Conservation (phyloP, 2,113 vertebrate species). For the Cygnus atratus region DNA sequence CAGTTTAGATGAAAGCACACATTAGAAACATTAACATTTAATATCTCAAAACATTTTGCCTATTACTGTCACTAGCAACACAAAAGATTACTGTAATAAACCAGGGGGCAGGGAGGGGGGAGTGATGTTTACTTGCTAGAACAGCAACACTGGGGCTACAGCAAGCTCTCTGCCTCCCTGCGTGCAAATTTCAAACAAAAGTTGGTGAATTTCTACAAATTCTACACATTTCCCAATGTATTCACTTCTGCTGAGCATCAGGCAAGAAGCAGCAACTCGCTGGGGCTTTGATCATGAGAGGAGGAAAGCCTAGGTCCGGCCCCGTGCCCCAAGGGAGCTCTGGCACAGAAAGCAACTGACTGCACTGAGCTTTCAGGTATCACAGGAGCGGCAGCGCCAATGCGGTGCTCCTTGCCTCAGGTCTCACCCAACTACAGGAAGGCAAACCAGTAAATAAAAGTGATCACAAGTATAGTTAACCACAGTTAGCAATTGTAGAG, state of each 20-base stretch:
- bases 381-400: neutral
- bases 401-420: neutral
- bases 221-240: neutral
- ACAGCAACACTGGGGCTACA: neutral
- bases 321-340: neutral
- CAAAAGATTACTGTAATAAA: neutral
- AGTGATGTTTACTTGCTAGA: neutral
- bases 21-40: neutral
- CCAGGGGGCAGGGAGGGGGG: neutral
- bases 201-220: neutral
- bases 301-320: neutral
- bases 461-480: rapidly evolving
- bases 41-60: neutral
- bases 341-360: neutral
- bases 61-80: neutral
- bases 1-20: conserved; percentile 30
- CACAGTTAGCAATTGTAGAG: neutral
- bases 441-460: neutral
- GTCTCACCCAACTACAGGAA: neutral
- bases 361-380: neutral
- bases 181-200: rapidly evolving
- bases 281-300: neutral
- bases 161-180: neutral
- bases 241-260: neutral
- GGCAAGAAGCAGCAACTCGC: neutral